Conservation (phyloP, 2,797 vertebrate genomes). For the Sus cebifrons region DNA sequence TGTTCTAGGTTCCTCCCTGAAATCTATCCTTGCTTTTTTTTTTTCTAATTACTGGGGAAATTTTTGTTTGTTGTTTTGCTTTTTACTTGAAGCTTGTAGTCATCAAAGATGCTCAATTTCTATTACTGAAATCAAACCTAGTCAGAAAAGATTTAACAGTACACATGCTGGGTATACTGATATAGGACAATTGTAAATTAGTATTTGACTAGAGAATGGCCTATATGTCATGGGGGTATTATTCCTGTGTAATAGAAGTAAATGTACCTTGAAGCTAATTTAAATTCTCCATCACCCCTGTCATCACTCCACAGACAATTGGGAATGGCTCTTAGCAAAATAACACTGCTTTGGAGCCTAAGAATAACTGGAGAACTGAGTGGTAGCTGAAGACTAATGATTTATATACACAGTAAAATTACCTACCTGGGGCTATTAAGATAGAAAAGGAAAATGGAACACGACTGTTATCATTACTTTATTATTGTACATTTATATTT, state of each 20-base stretch:
- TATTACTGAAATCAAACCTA: background rate
- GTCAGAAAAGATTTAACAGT: background rate
- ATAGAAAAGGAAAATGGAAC: constrained; percentile 77
- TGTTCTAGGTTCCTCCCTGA: background rate
- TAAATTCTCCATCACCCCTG: constrained; percentile 69
- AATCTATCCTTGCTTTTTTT: background rate
- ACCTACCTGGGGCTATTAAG: constrained; percentile 80
- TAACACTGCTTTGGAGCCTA: constrained; percentile 66
- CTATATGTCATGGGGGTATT: constrained; percentile 56
- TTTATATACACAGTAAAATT: constrained; percentile 77
- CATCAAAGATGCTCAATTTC: background rate
- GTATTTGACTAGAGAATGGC: constrained; percentile 68
- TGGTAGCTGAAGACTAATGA: constrained; percentile 67
- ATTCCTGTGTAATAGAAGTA: constrained; percentile 67
- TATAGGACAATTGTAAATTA: constrained; percentile 57
- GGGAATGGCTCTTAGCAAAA: constrained; percentile 74
- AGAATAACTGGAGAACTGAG: constrained; percentile 32
- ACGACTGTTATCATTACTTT: constrained; percentile 73
- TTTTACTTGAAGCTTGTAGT: background rate
- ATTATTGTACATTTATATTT: constrained; percentile 78
- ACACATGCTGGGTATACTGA: background rate
- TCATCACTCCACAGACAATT: constrained; percentile 49
- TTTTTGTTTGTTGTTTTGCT: background rate
- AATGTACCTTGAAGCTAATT: constrained; percentile 70
- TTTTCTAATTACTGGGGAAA: background rate